Evolutionary conservation across 2,888 invertebrate genomes (phyloP), one percentile per base, ranked within the genome.

Genomic region (Drosophila macrospina): DNA sequence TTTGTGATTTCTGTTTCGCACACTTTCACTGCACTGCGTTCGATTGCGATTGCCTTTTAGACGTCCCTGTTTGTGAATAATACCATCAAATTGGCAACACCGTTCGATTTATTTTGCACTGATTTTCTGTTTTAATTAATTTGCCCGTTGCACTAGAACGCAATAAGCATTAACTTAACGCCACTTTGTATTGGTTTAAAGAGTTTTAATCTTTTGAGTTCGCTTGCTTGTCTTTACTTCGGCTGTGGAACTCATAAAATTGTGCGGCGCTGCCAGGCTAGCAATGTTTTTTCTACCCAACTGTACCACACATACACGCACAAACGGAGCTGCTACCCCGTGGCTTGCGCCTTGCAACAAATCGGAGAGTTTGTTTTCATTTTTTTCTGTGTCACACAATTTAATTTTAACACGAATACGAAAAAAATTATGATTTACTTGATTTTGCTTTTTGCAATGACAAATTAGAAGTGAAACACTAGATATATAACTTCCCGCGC

Each of bases 261-360:
- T 56, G 63, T 78, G 57, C 71, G 80, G 79, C 59, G 67, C 78
- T 71, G 80, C 68, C 80, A 75, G 75, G 71, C 77, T 50, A 69
- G 67, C 71, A 69, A 74, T 78, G 82, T 69, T 86, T 88, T 79
- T 84, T 88, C 74, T 86, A 84, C 84, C 84, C 84, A 84, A 84
- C 84, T 84, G 84, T 84, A 84, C 84, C 82, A 81, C 74, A 79
- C 78, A 81, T 78, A 79, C 69, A 78, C 78, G 71, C 63, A 78
- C 70, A 78, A 68, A 70, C 68, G 71, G 66, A 67, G 74, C 67
- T 69, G 78, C 78, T 77, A 69, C 75, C 68, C 82, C 72, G 86
- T 69, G 83, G 74, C 73, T 73, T 74, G 62, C 59, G 74, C 59
- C 51, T 65, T 71, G 54, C 65, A 76, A 62, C 50, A 62, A 71